Conservation (phyloP, 2,888 invertebrate species). For the Drosophila subsilvestris region DNA sequence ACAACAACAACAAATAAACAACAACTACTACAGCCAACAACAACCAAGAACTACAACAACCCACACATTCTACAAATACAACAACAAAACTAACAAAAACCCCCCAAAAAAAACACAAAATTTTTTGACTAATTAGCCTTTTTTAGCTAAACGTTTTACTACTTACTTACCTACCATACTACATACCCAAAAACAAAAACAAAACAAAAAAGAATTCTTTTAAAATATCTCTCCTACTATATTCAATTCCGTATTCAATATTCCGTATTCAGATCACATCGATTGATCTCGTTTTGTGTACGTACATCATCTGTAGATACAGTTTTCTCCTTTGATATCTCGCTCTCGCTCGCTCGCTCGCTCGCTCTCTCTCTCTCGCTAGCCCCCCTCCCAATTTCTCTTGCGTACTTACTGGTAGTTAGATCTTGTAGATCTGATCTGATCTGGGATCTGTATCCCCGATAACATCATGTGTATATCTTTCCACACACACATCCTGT, state of each 20-base stretch:
- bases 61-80: constrained; percentile 24
- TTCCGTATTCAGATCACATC: constrained; percentile 49
- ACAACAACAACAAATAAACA: constrained; percentile 17
- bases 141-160: constrained; percentile 52
- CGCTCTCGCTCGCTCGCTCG: constrained; percentile 26
- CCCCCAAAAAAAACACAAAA: constrained; percentile 14
- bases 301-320: constrained; percentile 46
- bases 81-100: constrained; percentile 17
- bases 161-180: constrained; percentile 19
- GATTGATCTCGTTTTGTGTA: constrained; percentile 56
- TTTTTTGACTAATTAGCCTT: constrained; percentile 41
- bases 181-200: constrained; percentile 29
- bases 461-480: constrained; percentile 17
- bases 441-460: constrained; percentile 2
- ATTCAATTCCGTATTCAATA: constrained; percentile 37
- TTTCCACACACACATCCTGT: constrained; percentile 1
- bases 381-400: not conserved
- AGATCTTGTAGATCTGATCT: constrained; percentile 14
- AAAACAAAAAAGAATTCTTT: constrained; percentile 12
- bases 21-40: constrained; percentile 9
- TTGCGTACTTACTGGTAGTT: constrained; percentile 28
- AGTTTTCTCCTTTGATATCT: constrained; percentile 29
- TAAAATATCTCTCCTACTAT: not conserved
- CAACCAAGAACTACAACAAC: constrained; percentile 4
- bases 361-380: constrained; percentile 21